Base-by-base conservation (phyloP, 2,797 vertebrate genomes). In the Meriones psammophilus region DNA sequence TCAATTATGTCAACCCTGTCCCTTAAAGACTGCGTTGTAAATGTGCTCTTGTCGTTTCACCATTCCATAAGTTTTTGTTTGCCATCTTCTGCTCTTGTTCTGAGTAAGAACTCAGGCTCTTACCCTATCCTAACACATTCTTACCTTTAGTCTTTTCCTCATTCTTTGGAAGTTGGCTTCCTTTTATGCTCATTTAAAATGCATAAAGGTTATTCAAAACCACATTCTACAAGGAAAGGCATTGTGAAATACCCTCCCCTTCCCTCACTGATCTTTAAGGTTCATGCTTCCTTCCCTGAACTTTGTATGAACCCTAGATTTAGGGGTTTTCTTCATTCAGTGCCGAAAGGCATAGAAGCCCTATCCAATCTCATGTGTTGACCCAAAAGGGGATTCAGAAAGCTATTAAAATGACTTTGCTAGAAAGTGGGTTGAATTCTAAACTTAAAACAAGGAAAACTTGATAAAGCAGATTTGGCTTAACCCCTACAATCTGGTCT, bases 1-100 rank as follows among this genome's bases (percentile, higher is more conserved):
- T 76, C 69, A 36, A 92, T 42, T n/a, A 54, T 33, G 62, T 73
- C 64, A 73, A 9, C 46, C 92, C 60, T 80, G 30, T 69, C 85
- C 14, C 89, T 66, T 80, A 96, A 60, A 87, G 4, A 92, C 26
- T 56, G 56, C 33, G 39, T n/a, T 8, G 64, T 6, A 85, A 97
- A 94, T 64, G 90, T 60, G 91, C 71, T 89, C 39, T 18, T 56
- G 30, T 74, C 36, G 60, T 39, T 83, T 91, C 30, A 42, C 74
- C 1, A 18, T 71, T 28, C 5, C 4, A 2, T 24, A 12, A 60
- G 24, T 50, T 73, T n/a, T 56, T 0, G 4, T 20, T 81, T 93
- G 39, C 20, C 7, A 60, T 79, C 62, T 69, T 88, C 85, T n/a
- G 13, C n/a, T 88, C 15, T 39, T 33, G n/a, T 58, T 30, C n/a